A percentile compares a stretch with the other conserved stretches of the same genome.
phyloP scores from a whole-genome alignment of 1,140 invertebrate genomes.

The Eulimnadia texana region DNA sequence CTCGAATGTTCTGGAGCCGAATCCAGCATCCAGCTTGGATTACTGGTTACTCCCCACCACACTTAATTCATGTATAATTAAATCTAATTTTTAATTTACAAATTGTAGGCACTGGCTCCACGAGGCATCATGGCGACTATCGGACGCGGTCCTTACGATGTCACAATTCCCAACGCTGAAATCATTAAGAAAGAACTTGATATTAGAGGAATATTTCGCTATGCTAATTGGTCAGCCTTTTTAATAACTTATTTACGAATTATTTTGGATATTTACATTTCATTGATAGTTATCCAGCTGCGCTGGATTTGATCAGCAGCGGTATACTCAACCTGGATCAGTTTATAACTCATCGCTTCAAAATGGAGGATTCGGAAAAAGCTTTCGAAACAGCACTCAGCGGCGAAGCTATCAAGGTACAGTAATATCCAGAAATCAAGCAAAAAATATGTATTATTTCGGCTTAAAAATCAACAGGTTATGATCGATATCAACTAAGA shows the following conservation, averaged over 20 bases:
- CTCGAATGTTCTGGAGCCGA: constrained; percentile 36
- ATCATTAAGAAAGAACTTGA: constrained; percentile 35
- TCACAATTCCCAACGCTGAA: constrained; percentile 31
- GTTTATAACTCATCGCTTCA: constrained; percentile 33
- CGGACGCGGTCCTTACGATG: constrained; percentile 31
- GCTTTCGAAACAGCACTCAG: constrained; percentile 30
- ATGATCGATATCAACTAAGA: background rate
- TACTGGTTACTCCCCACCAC: constrained; percentile 18
- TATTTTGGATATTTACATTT: background rate
- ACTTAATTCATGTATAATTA: background rate
- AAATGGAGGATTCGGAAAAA: constrained; percentile 29
- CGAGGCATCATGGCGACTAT: constrained; percentile 34
- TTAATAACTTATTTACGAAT: constrained; percentile 13
- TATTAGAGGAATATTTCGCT: constrained; percentile 36
- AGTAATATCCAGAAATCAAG: no score
- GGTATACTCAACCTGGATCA: constrained; percentile 31
- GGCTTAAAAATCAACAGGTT: background rate
- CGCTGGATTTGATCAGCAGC: constrained; percentile 32
- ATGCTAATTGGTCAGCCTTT: constrained; percentile 31
- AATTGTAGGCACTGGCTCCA: constrained; percentile 26
- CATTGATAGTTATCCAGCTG: constrained; percentile 35
- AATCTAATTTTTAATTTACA: background rate
- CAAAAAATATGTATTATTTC: no score
- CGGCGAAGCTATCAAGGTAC: constrained; percentile 11
- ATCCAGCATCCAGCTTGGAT: constrained; percentile 20